Evolutionary conservation across 1,140 invertebrate species (phyloP).

Genomic region (Sipha flava): DNA sequence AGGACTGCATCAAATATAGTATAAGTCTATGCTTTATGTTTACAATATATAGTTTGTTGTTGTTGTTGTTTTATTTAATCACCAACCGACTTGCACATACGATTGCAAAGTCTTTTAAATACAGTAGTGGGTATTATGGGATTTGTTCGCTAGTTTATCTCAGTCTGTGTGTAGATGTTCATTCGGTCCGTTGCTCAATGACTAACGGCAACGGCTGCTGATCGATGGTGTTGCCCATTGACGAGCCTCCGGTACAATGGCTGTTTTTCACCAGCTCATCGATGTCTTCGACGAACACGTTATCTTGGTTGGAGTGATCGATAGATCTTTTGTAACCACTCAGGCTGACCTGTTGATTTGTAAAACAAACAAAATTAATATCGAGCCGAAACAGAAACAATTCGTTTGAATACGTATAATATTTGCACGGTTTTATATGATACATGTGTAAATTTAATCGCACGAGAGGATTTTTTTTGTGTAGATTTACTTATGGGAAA

Average conservation of each 20-base stretch:
- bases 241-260: slow-evolving; percentile 16
- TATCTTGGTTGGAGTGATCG: slow-evolving; percentile 39
- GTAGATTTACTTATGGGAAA: no score
- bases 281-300: slow-evolving; percentile 41
- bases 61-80: not conserved
- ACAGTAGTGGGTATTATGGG: not conserved
- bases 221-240: slow-evolving; percentile 14
- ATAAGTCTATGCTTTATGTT: slow-evolving; percentile 5
- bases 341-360: slow-evolving; percentile 48
- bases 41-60: not conserved
- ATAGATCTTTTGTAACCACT: slow-evolving; percentile 58
- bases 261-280: slow-evolving; percentile 40
- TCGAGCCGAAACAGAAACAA: no score
- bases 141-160: slow-evolving; percentile 14
- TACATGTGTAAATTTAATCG: no score
- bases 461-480: no score
- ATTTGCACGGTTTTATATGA: no score
- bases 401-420: no score
- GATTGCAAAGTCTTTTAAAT: not conserved
- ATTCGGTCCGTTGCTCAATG: slow-evolving; percentile 35
- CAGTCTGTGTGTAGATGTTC: not conserved
- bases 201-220: slow-evolving; percentile 35
- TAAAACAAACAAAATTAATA: not conserved
- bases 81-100: not conserved
- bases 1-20: not conserved